phyloP scores from a whole-genome alignment of 2,888 invertebrate species.

The Habroteleia sp. region DNA sequence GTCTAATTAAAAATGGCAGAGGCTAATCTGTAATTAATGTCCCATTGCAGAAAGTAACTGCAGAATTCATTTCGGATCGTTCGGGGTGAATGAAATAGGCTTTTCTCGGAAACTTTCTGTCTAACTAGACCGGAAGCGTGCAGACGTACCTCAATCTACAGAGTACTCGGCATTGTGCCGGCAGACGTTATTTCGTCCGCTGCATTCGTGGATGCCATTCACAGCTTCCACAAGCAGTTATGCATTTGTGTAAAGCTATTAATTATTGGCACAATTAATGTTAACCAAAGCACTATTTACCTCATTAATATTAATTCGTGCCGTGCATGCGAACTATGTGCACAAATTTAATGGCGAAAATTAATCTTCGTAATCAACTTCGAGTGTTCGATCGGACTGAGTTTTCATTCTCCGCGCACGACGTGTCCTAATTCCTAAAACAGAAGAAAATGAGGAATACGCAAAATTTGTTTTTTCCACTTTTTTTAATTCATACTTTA shows the following conservation, averaged over 20 bases:
- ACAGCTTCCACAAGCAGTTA: slow-evolving; percentile 42
- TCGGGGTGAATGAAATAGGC: slow-evolving; percentile 63
- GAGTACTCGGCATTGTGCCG: slow-evolving; percentile 60
- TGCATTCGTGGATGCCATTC: slow-evolving; percentile 62
- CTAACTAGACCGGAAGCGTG: slow-evolving; percentile 69
- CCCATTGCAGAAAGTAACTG: slow-evolving; percentile 56
- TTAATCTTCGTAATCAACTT: slow-evolving; percentile 34
- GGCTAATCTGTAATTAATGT: slow-evolving; percentile 70
- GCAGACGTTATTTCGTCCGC: slow-evolving; percentile 66
- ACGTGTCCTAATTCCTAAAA: no score
- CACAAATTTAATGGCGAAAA: slow-evolving; percentile 35
- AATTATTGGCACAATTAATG: slow-evolving; percentile 53
- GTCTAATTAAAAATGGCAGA: slow-evolving; percentile 31
- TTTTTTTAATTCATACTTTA: no score
- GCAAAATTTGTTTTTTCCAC: no score
- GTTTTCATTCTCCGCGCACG: neutral
- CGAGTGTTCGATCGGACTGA: slow-evolving; percentile 1
- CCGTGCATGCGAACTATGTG: slow-evolving; percentile 13
- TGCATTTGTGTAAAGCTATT: slow-evolving; percentile 46
- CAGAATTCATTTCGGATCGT: slow-evolving; percentile 52
- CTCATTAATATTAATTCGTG: slow-evolving; percentile 43
- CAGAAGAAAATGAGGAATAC: no score
- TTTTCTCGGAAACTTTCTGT: slow-evolving; percentile 67
- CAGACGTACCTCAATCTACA: slow-evolving; percentile 62
- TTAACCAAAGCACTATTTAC: slow-evolving; percentile 38